Evolutionary conservation across 92 coral and sea anemone genomes (phyloP).

Genomic region (Parazoanthus darwini): DNA sequence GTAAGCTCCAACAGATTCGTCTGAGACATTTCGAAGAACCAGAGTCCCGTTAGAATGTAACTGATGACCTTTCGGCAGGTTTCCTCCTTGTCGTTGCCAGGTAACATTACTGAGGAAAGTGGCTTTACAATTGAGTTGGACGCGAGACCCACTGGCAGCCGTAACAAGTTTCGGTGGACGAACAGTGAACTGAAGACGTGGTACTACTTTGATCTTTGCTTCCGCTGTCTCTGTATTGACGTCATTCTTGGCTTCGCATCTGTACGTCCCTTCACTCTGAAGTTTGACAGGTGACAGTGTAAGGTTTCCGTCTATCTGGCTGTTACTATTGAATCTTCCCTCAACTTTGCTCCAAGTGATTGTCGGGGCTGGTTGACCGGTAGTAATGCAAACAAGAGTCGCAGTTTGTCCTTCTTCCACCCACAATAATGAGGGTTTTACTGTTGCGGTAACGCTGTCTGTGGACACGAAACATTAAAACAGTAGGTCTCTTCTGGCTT

Average conservation of each 20-base stretch:
- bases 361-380: constrained; percentile 26
- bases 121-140: background rate
- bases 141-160: background rate
- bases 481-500: background rate
- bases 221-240: background rate
- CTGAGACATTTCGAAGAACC: background rate
- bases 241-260: background rate
- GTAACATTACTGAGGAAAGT: background rate
- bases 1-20: background rate
- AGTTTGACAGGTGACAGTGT: background rate
- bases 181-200: background rate
- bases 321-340: background rate
- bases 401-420: constrained; percentile 4
- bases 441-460: constrained; percentile 4
- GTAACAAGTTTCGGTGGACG: background rate
- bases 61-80: background rate
- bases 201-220: constrained; percentile 3
- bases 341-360: constrained; percentile 11
- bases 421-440: background rate
- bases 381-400: constrained; percentile 11
- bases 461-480: background rate
- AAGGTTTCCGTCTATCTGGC: constrained; percentile 1
- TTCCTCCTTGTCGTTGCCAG: background rate
- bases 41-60: background rate
- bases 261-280: background rate